Evolutionary conservation across 53 echinoderm and acorn worm species (phyloP).

Genomic region (Henricia sp.): DNA sequence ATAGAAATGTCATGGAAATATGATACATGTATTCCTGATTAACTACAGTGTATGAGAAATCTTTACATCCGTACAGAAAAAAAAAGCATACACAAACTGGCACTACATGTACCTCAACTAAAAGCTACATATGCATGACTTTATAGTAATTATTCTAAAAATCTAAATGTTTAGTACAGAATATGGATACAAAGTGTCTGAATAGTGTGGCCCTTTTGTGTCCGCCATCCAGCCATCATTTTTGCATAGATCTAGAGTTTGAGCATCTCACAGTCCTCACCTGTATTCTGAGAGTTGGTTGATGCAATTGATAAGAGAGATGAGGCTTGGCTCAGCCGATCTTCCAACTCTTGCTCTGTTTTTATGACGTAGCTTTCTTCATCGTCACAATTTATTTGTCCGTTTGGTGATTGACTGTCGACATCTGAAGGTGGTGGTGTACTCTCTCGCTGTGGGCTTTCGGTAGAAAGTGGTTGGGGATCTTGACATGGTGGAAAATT

Average conservation of each 20-base stretch:
- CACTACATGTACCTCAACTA: too few species aligned
- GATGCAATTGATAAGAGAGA: conserved; percentile 28
- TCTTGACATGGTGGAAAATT: not conserved
- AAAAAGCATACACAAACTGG: too few species aligned
- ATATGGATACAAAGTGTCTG: too few species aligned
- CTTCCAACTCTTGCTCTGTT: not conserved
- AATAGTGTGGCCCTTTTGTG: too few species aligned
- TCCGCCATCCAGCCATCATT: not conserved
- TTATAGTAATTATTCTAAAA: too few species aligned
- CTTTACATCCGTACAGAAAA: too few species aligned
- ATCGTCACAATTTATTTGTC: not conserved
- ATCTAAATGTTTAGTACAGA: too few species aligned
- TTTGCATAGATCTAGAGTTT: conserved; percentile 18
- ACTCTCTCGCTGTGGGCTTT: not conserved
- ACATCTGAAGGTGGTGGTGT: not conserved
- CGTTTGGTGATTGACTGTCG: not conserved
- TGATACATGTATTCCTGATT: too few species aligned
- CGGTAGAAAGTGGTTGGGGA: not conserved
- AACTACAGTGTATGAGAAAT: too few species aligned
- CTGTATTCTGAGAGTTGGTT: not conserved
- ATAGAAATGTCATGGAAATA: too few species aligned
- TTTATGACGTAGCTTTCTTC: not conserved
- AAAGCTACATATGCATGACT: too few species aligned
- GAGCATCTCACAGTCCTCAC: conserved; percentile 14
- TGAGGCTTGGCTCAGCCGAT: conserved; percentile 32